A percentile compares a stretch with the other conserved stretches of the same genome.
Evolutionary conservation across 2,797 vertebrate genomes (phyloP).

Genomic region (Scyliorhinus canicula): DNA sequence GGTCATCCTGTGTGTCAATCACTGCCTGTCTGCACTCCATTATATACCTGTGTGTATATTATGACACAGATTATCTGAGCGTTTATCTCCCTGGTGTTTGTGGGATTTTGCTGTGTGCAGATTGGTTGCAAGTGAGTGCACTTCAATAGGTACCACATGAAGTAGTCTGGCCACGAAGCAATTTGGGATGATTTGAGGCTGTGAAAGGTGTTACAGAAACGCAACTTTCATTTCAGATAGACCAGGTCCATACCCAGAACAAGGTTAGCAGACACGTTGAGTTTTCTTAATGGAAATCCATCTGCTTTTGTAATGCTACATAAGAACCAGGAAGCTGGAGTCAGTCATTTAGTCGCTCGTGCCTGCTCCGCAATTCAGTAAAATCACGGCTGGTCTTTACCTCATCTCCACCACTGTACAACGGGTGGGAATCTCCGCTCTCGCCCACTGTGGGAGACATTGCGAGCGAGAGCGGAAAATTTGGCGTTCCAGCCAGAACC

Average conservation of each 20-base stretch:
- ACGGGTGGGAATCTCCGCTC: too few species aligned
- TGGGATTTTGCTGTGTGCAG: neutral
- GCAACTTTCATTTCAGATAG: neutral
- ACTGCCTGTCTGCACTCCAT: too few species aligned
- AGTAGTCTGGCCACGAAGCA: too few species aligned
- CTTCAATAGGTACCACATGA: neutral
- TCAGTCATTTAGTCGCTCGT: neutral
- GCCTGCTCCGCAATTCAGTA: neutral
- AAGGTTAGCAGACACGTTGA: neutral
- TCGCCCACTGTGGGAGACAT: too few species aligned
- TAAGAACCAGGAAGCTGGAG: neutral
- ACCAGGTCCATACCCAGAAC: neutral
- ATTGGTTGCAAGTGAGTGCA: neutral
- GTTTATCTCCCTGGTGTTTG: neutral
- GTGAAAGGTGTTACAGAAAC: neutral
- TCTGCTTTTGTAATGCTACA: neutral
- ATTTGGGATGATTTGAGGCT: too few species aligned
- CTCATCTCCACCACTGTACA: too few species aligned
- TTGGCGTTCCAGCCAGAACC: too few species aligned
- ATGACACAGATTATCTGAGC: neutral
- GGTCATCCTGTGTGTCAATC: too few species aligned
- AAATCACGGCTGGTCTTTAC: neutral
- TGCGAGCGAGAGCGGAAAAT: too few species aligned
- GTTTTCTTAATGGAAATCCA: neutral
- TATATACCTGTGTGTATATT: too few species aligned